These are phyloP conservation scores for Rotaria socialis DNA, from an alignment of 2,888 invertebrate species.

Conservation along the genomic window DNA sequence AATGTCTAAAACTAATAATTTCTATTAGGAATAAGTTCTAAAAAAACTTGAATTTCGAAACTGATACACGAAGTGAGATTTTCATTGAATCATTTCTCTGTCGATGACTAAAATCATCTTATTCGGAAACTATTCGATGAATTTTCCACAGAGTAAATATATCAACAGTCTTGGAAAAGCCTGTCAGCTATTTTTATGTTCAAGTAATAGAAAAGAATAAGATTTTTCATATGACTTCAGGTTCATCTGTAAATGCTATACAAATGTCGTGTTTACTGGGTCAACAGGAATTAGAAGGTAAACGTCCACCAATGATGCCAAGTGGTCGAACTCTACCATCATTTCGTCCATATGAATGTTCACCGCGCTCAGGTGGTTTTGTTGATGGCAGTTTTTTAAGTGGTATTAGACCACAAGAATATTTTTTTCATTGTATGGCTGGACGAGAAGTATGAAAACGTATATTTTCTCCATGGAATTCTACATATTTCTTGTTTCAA, in stretches of 20 bases:
- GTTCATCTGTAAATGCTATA: conserved; percentile 75
- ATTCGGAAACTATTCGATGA: no score
- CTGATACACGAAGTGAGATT: no score
- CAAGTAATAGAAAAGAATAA: no score
- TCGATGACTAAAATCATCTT: no score
- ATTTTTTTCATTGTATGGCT: conserved; percentile 99
- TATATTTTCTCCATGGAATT: background rate
- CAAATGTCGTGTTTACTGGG: conserved; percentile 95
- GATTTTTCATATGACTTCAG: background rate
- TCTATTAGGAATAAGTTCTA: no score
- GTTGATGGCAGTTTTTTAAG: conserved; percentile 93
- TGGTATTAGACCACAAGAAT: conserved; percentile 94
- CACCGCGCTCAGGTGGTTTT: conserved; percentile 89
- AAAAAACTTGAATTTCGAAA: no score
- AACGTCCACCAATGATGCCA: conserved; percentile 87
- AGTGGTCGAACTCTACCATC: conserved; percentile 83
- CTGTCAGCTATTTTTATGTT: no score
- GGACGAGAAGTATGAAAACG: conserved; percentile 76
- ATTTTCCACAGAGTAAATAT: no score
- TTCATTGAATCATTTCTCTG: no score
- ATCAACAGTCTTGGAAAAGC: no score
- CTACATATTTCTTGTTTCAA: conserved; percentile 46
- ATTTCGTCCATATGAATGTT: conserved; percentile 78
- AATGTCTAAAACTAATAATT: no score
- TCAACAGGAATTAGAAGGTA: conserved; percentile 96